A percentile compares a stretch with the other conserved stretches of the same genome.
These are phyloP conservation scores for Rhinatrema bivittatum DNA, from an alignment of 2,797 vertebrate genomes.

Conservation along the genomic window DNA sequence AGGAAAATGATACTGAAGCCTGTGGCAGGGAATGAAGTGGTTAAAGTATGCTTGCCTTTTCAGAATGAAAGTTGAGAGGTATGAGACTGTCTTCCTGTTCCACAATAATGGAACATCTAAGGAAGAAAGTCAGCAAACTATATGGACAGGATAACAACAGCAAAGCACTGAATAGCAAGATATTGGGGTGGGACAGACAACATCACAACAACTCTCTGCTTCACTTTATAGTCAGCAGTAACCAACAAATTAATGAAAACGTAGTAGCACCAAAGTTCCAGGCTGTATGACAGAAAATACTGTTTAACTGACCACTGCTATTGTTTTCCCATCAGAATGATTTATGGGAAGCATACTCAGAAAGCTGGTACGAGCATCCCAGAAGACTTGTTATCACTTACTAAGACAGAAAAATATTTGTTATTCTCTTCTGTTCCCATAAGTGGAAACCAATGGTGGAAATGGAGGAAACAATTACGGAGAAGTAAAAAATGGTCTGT, in stretches of 20 bases:
- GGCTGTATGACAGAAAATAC: constrained; percentile 16
- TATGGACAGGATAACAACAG: too few species aligned
- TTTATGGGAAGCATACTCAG: constrained; percentile 16
- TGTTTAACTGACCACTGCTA: constrained; percentile 14
- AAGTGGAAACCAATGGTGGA: not conserved
- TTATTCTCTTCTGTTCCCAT: constrained; percentile 12
- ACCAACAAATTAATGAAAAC: constrained; percentile 11
- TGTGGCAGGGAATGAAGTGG: too few species aligned
- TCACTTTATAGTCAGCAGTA: not conserved
- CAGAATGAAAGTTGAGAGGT: too few species aligned
- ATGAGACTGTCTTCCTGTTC: too few species aligned
- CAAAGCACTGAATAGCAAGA: too few species aligned
- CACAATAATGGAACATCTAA: too few species aligned
- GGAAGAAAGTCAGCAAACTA: too few species aligned
- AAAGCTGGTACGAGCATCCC: constrained; percentile 18
- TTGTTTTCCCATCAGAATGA: constrained; percentile 15
- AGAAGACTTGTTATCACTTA: constrained; percentile 10
- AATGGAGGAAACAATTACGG: not conserved
- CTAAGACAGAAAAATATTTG: constrained; percentile 15
- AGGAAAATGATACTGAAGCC: too few species aligned
- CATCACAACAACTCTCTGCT: too few species aligned
- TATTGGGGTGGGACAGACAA: too few species aligned
- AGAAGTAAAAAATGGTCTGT: constrained; percentile 5
- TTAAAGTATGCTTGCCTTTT: too few species aligned
- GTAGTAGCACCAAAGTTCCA: constrained; percentile 13